Base-by-base conservation (phyloP, 2,888 invertebrate species). In the Torymus texanus region DNA sequence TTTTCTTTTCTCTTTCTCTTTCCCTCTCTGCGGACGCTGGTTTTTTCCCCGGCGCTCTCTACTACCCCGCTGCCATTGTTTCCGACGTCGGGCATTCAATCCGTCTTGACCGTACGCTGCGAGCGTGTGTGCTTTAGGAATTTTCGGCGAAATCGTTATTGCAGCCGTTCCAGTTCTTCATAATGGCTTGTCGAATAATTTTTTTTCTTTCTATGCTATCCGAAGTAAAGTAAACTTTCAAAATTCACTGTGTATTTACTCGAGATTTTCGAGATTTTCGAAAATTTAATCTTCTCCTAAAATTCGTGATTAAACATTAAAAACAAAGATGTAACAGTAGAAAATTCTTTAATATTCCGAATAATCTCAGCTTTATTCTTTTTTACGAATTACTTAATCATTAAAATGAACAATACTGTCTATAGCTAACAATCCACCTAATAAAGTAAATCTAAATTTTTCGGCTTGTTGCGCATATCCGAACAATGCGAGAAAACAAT, bases 401-500 rank as follows among this genome's bases (percentile, higher is more conserved):
- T 29, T 29, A 29, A 29, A 29, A 29, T 5, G 4, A 3, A 41
- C 10, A 41, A 41, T 8, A 41, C 41, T 8, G 8, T 41, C 41
- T 41, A 8, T 41, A 8, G 8, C 41, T 8, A 8, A 41, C 41
- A 41, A 8, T 41, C 12, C 50, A 0, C 8, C 29, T 13, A 72
- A 16, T 13, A n/a, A 14, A 29, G 55, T 29, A 29, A 56, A 56
- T 0, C 41, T 41, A 24, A 55, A 72, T 59, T 72, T 72, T 59
- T 61, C 51, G 62, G 18, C 55, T 29, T 16, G 29, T 62, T 16
- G 55, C 0, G 62, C 1, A 53, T 13, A 4, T 1, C 8, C 41
- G 24, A 51, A 55, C 67, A 75, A 67, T 16, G 59, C 67, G 24
- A 61, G 24, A 75, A 73, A 75, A 53, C 67, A 76, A 70, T 18